Evolutionary conservation across 2,113 vertebrate species (phyloP).

Genomic region (Colinus virginianus): DNA sequence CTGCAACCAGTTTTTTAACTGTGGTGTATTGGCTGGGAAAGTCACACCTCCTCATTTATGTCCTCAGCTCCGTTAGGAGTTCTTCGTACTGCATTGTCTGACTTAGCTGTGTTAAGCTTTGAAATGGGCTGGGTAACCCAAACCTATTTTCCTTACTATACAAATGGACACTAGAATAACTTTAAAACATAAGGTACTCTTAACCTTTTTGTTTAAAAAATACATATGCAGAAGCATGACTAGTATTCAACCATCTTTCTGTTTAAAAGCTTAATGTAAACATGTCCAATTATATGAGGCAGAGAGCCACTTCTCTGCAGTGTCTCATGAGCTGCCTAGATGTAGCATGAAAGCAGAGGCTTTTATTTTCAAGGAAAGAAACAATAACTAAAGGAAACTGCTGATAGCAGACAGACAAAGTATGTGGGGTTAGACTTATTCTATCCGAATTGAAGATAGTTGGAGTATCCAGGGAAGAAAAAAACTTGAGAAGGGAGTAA

Average conservation of each 20-base stretch:
- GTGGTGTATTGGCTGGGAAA: background rate
- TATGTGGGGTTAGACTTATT: background rate
- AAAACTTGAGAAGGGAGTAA: background rate
- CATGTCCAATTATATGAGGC: background rate
- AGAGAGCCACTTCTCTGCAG: background rate
- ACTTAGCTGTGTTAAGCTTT: background rate
- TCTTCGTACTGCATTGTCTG: background rate
- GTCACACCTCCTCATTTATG: background rate
- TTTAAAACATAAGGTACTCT: background rate
- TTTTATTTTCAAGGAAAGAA: background rate
- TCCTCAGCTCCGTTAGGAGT: background rate
- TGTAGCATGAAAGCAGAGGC: background rate
- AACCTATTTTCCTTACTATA: background rate
- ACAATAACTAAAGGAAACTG: background rate
- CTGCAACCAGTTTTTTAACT: background rate
- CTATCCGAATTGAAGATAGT: background rate
- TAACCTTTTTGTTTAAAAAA: background rate
- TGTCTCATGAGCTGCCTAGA: background rate
- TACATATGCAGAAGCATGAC: background rate
- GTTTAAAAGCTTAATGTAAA: constrained; percentile 19
- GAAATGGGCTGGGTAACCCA: background rate
- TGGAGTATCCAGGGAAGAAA: background rate
- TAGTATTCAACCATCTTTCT: background rate
- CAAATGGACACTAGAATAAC: background rate
- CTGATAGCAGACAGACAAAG: background rate